Conservation (phyloP, 1,140 invertebrate genomes). For the Nasonia longicornis region DNA sequence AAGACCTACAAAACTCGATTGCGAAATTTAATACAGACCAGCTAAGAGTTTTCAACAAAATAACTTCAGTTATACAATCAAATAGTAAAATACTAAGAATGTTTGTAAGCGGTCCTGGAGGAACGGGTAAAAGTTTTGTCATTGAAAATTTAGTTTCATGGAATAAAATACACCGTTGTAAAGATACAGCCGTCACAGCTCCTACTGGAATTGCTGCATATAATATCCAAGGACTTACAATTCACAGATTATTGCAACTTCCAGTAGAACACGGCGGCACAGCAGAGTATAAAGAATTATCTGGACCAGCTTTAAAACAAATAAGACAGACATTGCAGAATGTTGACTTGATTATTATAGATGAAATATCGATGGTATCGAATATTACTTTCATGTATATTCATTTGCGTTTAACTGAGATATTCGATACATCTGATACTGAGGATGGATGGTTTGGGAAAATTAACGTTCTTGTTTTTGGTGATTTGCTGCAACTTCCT, state of each 20-base stretch:
- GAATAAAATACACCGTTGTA: conserved; percentile 46
- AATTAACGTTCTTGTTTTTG: neutral
- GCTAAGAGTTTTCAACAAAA: conserved; percentile 47
- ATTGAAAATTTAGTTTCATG: conserved; percentile 13
- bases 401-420: too few species aligned
- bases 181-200: conserved; percentile 52
- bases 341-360: conserved; percentile 55
- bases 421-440: conserved; percentile 46
- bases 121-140: too few species aligned
- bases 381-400: conserved; percentile 3
- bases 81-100: conserved; percentile 39
- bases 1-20: too few species aligned
- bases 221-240: conserved; percentile 53
- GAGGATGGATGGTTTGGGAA: conserved; percentile 52
- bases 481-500: too few species aligned
- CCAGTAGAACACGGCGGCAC: conserved; percentile 48
- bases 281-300: conserved; percentile 50
- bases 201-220: conserved; percentile 54
- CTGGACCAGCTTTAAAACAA: conserved; percentile 50
- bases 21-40: conserved; percentile 49
- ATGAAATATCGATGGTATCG: conserved; percentile 55
- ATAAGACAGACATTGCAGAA: too few species aligned
- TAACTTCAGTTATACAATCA: conserved; percentile 30
- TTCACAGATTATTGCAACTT: conserved; percentile 53
- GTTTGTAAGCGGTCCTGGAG: conserved; percentile 38